Evolutionary conservation across 2,888 invertebrate genomes (phyloP), one percentile per base, ranked within the genome.

Genomic region (Monoplex corrugatus): DNA sequence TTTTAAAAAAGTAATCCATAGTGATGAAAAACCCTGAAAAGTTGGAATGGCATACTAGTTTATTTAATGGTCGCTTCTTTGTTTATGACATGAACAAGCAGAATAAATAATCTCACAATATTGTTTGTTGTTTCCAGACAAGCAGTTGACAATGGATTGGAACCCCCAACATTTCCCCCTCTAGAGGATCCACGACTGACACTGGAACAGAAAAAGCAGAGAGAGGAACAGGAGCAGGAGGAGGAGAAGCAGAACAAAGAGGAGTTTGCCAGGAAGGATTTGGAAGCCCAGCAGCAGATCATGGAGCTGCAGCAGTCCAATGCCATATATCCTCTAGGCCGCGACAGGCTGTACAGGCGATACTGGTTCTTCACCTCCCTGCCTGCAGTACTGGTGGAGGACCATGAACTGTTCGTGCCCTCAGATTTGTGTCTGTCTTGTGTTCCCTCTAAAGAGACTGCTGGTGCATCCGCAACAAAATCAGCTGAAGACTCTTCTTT

Each of bases 351-450:
- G 2, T 98, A 97, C 96, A 97, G 98, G 0, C 97, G 98, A 92
- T 99, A 98, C 96, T 98, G 98, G 97, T 96, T 98, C 89, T 97
- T 98, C 94, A 97, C 97, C 90, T 97, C 98, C 0, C 96, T 99
- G 92, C 98, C 98, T 0, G 99, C 98, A 10, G 63, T 95, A 5
- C 94, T 93, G 92, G 92, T 95, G 2, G 95, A 95, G 89, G 94
- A 95, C 88, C 90, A 94, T 92, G 94, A 95, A 78, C 90, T 92
- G 23, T 92, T 91, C 90, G 91, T 95, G 2, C 90, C 93, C 28
- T 91, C 93, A 10, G 92, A 68, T n/a, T n/a, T n/a, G n/a, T n/a
- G n/a, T n/a, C n/a, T n/a, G n/a, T n/a, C n/a, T n/a, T n/a, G n/a
- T n/a, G n/a, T n/a, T 8, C 68, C 28, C 78, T 0, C 43, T 23